These are phyloP conservation scores for Bombus huntii DNA, from an alignment of 1,140 invertebrate genomes.

Conservation along the genomic window DNA sequence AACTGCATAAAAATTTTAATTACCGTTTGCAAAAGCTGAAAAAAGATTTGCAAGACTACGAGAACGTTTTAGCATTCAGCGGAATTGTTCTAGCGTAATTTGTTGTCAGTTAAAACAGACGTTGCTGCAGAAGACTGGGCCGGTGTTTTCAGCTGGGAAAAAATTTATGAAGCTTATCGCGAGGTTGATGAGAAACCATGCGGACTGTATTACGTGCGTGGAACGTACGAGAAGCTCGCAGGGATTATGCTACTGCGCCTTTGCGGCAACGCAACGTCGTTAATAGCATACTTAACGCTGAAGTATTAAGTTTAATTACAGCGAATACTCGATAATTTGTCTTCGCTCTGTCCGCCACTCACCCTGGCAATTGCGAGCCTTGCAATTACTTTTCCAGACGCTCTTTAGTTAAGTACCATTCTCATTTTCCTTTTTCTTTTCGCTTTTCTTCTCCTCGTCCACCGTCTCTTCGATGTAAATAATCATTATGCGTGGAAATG, in stretches of 20 bases:
- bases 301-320: slow-evolving; percentile 34
- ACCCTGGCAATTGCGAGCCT: neutral
- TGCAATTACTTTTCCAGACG: slow-evolving; percentile 27
- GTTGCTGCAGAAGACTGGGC: neutral
- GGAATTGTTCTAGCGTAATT: slow-evolving; percentile 6
- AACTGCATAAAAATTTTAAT: neutral
- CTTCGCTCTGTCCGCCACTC: neutral
- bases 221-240: neutral
- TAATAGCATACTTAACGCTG: slow-evolving; percentile 31
- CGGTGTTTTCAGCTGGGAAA: neutral
- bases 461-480: neutral
- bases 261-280: slow-evolving; percentile 5
- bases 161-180: slow-evolving; percentile 4
- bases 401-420: neutral
- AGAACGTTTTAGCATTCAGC: neutral
- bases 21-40: neutral
- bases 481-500: neutral
- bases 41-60: neutral
- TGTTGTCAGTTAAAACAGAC: slow-evolving; percentile 4
- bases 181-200: neutral
- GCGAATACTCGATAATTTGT: slow-evolving; percentile 34
- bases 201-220: neutral
- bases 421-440: neutral
- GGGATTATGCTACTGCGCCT: neutral
- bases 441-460: too few relatives aligned